phyloP scores from a whole-genome alignment of 2,888 invertebrate species.

The Synergus japonicus region DNA sequence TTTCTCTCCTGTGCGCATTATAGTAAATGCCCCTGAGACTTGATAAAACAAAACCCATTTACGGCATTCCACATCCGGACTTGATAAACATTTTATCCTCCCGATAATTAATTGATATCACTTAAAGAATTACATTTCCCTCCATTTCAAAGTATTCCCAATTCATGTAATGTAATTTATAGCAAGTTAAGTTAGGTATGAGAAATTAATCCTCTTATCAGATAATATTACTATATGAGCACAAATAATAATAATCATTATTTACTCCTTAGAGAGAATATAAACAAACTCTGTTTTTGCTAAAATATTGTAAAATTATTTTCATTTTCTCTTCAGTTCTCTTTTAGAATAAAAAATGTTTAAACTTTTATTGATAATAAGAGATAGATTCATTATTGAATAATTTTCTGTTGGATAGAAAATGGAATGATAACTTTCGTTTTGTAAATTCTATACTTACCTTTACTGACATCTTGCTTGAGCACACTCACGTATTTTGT shows the following conservation, averaged over 20 bases:
- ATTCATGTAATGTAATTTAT: background rate
- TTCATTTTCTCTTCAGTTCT: background rate
- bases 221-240: background rate
- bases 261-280: background rate
- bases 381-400: background rate
- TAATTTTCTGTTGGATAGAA: background rate
- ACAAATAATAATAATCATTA: background rate
- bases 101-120: background rate
- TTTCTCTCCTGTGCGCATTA: background rate
- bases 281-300: background rate
- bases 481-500: slow-evolving; percentile 60
- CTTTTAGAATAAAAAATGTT: background rate
- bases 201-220: background rate
- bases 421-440: background rate
- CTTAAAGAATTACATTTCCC: background rate
- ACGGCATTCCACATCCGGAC: background rate
- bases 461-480: slow-evolving; percentile 74
- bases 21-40: slow-evolving; percentile 26
- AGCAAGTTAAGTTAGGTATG: background rate
- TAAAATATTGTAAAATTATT: background rate
- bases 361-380: background rate
- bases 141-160: background rate
- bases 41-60: background rate
- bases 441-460: slow-evolving; percentile 59
- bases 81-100: slow-evolving; percentile 23